These are phyloP conservation scores for Trochalopteron elliotii DNA, from an alignment of 2,113 vertebrate genomes.

Conservation along the genomic window DNA sequence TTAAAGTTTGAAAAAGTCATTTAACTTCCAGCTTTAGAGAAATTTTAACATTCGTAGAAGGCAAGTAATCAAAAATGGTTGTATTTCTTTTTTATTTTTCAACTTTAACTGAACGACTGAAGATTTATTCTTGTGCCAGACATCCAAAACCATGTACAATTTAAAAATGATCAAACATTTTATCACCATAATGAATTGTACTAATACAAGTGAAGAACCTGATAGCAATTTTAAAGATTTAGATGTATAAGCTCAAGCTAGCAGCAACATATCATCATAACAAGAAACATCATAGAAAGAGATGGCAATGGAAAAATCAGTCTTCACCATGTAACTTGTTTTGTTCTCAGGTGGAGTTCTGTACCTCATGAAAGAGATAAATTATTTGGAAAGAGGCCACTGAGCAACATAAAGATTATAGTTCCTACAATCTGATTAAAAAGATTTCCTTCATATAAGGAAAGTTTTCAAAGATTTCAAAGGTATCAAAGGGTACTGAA, in stretches of 20 bases:
- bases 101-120: not conserved
- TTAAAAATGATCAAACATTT: not conserved
- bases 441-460: not conserved
- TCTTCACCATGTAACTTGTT: not conserved
- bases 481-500: not conserved
- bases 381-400: not conserved
- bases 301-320: not conserved
- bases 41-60: not conserved
- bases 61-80: not conserved
- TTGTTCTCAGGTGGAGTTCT: not conserved
- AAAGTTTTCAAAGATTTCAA: not conserved
- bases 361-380: not conserved
- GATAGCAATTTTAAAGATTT: not conserved
- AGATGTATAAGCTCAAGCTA: not conserved
- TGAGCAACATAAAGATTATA: not conserved
- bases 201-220: not conserved
- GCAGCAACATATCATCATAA: not conserved
- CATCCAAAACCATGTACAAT: not conserved
- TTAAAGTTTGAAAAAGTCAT: not conserved
- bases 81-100: not conserved
- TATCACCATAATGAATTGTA: not conserved
- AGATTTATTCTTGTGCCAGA: not conserved
- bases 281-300: not conserved
- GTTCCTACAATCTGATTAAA: not conserved
- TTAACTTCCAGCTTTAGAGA: not conserved